Base-by-base conservation (phyloP, 2,888 invertebrate genomes). In the Pyrrhia umbra region DNA sequence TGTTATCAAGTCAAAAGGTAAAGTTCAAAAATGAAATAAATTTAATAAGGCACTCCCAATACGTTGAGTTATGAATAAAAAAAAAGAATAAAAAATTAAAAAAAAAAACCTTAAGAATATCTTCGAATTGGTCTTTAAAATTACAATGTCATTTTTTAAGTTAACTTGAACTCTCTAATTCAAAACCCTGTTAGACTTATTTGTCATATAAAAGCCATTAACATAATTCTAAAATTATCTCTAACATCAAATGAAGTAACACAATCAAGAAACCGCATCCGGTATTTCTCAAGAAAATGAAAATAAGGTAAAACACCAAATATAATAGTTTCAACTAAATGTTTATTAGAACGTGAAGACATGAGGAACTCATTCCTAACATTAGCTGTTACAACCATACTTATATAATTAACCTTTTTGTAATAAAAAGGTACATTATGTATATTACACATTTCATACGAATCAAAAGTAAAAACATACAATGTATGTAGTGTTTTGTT, bases 321-420 rank as follows among this genome's bases (percentile, higher is more conserved):
- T 40, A 37, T 20, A 2, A 45, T 51, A 58, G 20, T 52, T 39
- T 40, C 20, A 20, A 47, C 58, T 59, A 34, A 49, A 76, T 72
- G 55, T 37, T 66, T 56, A 72, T 66, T 49, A 76, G 72, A 72
- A 45, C 72, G 73, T 77, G 73, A 76, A 58, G 20, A 37, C 47
- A 49, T 16, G 9, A 15, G 8, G 8, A 45, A 18, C 21, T 8
- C 13, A 47, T 60, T 34, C 54, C 15, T 56, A 30, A 27, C 8
- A 30, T 50, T 43, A 15, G 0, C 1, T 10, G 21, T 18, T 37
- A 21, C 43, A 21, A 52, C 13, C 43, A 52, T 21, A 46, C 15
- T 47, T 39, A 45, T 27, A 6, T 70, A 75, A 60, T 46, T 10
- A 4, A 56, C 34, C 42, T 68, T 75, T 30, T 30, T 23, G 43